phyloP scores from a whole-genome alignment of 2,113 vertebrate species.

The Rousettus leschenaultii region DNA sequence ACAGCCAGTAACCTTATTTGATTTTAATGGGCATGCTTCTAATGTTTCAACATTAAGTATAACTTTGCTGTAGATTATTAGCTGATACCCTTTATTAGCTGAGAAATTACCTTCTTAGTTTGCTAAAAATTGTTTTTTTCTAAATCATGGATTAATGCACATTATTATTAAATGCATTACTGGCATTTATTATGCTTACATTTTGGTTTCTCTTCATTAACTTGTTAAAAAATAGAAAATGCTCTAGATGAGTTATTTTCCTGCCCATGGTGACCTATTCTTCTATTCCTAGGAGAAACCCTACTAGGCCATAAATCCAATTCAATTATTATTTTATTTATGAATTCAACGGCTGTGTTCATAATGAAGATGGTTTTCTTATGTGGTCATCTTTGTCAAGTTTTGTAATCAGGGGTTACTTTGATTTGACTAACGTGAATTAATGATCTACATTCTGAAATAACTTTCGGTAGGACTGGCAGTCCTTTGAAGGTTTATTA shows the following conservation, averaged over 20 bases:
- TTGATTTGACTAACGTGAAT: background rate
- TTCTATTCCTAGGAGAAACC: background rate
- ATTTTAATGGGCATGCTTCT: background rate
- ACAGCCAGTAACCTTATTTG: background rate
- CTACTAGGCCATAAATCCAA: background rate
- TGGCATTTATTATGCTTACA: background rate
- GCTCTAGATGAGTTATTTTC: background rate
- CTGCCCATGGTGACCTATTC: background rate
- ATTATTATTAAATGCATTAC: background rate
- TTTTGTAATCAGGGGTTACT: background rate
- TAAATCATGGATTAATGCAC: background rate
- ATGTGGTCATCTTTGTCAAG: background rate
- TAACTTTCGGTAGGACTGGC: background rate
- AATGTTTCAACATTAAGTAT: background rate
- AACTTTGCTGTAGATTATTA: background rate
- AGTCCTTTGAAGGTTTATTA: background rate
- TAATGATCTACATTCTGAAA: background rate
- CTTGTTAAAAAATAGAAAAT: conserved; percentile 13
- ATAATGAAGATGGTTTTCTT: conserved; percentile 1
- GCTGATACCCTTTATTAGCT: background rate
- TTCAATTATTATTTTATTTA: background rate
- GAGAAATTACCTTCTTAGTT: background rate
- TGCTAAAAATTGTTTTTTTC: background rate
- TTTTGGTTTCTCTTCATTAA: background rate
- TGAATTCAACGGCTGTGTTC: background rate